phyloP scores from a whole-genome alignment of 2,797 vertebrate species.

The Chelidonichthys spinosus region DNA sequence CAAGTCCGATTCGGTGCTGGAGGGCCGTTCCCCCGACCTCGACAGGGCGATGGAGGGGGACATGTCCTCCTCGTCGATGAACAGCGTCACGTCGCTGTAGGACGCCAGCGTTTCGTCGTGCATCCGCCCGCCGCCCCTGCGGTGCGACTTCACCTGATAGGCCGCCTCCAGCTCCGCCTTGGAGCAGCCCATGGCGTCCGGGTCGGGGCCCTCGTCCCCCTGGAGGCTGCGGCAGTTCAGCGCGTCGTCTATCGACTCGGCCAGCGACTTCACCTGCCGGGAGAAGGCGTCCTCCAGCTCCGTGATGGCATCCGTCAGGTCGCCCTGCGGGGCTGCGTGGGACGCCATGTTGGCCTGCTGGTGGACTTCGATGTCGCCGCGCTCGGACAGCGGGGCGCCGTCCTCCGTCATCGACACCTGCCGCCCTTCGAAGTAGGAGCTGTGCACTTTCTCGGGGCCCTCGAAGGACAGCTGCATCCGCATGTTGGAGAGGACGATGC shows the following conservation, averaged over 20 bases:
- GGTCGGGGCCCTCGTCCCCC: constrained; percentile 87
- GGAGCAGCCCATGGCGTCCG: constrained; percentile 80
- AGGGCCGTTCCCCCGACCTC: constrained; percentile 86
- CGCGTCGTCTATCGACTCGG: constrained; percentile 96
- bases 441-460: constrained; percentile 94
- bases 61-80: constrained; percentile 96
- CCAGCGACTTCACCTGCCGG: constrained; percentile 95
- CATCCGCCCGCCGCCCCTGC: constrained; percentile 83
- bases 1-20: constrained; percentile 90
- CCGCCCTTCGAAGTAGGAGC: constrained; percentile 95
- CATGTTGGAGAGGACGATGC: constrained; percentile 99
- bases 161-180: constrained; percentile 83
- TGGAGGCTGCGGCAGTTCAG: constrained; percentile 95
- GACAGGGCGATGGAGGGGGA: constrained; percentile 88
- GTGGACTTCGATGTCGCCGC: constrained; percentile 85
- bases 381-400: constrained; percentile 85
- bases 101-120: constrained; percentile 93
- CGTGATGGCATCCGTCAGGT: constrained; percentile 93
- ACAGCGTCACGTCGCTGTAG: constrained; percentile 95
- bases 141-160: constrained; percentile 83
- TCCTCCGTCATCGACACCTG: constrained; percentile 93
- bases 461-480: constrained; percentile 99
- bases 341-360: constrained; percentile 85
- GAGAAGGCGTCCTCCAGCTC: constrained; percentile 98
- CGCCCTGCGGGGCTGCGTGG: constrained; percentile 83